A percentile compares a stretch with the other conserved stretches of the same genome.
phyloP scores from a whole-genome alignment of 2,113 vertebrate species.

The Forbesichthys papilliferus region DNA sequence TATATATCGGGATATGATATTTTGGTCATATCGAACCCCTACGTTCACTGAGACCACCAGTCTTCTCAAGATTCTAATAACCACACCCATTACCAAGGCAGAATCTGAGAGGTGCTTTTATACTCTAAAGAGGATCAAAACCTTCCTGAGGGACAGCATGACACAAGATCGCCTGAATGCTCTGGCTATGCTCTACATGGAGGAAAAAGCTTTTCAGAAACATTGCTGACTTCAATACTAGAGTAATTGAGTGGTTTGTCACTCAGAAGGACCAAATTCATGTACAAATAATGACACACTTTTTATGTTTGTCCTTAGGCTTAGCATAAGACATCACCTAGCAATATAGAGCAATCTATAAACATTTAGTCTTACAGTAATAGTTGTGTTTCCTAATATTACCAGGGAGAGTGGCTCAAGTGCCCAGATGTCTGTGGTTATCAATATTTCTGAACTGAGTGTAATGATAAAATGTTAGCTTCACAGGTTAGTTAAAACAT shows the following conservation, averaged over 20 bases:
- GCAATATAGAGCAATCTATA: too few relatives aligned
- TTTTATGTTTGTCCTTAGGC: too few relatives aligned
- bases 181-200: slow-evolving; percentile 6
- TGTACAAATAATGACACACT: neutral
- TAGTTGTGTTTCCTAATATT: too few relatives aligned
- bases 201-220: neutral
- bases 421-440: too few relatives aligned
- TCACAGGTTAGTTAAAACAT: too few relatives aligned
- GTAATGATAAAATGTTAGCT: too few relatives aligned
- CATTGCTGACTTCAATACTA: slow-evolving; percentile 10
- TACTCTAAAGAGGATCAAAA: slow-evolving; percentile 20
- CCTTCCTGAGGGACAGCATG: slow-evolving; percentile 28
- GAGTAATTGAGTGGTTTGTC: neutral
- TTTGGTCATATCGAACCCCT: neutral
- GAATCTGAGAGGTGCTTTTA: slow-evolving; percentile 36
- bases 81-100: slow-evolving; percentile 33
- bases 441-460: too few relatives aligned
- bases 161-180: slow-evolving; percentile 9
- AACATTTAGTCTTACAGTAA: too few relatives aligned
- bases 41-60: slow-evolving; percentile 18
- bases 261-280: neutral
- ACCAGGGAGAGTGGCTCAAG: too few relatives aligned
- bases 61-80: slow-evolving; percentile 26
- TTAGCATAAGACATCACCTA: too few relatives aligned
- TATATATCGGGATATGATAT: too few relatives aligned